Conservation (phyloP, 1,140 invertebrate genomes). For the Polypedilum vanderplanki region DNA sequence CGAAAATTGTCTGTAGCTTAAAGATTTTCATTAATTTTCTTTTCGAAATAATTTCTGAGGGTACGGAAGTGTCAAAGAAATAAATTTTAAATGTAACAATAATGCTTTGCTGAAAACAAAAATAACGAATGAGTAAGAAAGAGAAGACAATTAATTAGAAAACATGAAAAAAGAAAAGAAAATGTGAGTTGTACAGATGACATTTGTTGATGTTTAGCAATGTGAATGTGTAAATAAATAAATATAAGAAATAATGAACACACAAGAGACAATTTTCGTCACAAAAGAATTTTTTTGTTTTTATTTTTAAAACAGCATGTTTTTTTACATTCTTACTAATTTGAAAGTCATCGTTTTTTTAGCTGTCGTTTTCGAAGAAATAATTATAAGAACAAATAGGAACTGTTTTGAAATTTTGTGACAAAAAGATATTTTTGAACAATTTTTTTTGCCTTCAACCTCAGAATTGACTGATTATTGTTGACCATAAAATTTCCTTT, state of each 20-base stretch:
- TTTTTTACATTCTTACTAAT: neutral
- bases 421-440: too few species aligned
- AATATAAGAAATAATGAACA: neutral
- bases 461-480: too few species aligned
- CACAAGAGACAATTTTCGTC: neutral
- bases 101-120: neutral
- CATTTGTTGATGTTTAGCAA: conserved; percentile 15
- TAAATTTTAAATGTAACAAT: too few species aligned
- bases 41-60: too few species aligned
- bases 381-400: too few species aligned
- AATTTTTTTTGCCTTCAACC: too few species aligned
- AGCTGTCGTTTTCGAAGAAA: neutral
- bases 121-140: neutral
- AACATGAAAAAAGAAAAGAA: conserved; percentile 2
- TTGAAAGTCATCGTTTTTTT: neutral
- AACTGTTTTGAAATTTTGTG: too few species aligned
- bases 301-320: neutral
- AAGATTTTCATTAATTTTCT: too few species aligned
- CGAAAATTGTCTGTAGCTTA: too few species aligned
- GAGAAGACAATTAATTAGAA: neutral
- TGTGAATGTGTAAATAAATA: conserved; percentile 14
- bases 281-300: neutral
- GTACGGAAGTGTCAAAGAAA: too few species aligned
- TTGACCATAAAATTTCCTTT: too few species aligned
- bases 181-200: neutral